These are phyloP conservation scores for Pardosa pseudoannulata DNA, from an alignment of 2,888 invertebrate genomes.

Conservation along the genomic window DNA sequence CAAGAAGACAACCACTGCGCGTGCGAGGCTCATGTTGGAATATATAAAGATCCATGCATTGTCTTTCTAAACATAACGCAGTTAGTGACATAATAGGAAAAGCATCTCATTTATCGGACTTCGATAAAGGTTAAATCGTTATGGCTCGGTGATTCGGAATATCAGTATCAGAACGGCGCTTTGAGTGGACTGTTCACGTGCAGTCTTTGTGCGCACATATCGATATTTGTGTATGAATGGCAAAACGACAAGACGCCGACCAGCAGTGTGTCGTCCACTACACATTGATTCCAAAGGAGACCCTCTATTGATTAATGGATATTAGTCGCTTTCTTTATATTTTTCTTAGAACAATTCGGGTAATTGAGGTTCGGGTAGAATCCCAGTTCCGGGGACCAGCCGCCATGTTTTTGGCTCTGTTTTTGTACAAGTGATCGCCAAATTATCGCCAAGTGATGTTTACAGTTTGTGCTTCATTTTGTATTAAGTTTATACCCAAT, in stretches of 20 bases:
- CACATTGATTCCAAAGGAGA: not conserved
- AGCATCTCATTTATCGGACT: not conserved
- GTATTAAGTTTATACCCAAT: too few species aligned
- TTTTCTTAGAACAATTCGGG: too few species aligned
- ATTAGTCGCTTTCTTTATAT: too few species aligned
- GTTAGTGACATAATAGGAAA: conserved; percentile 8
- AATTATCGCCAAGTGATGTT: too few species aligned
- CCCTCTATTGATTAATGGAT: too few species aligned
- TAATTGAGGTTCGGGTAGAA: too few species aligned
- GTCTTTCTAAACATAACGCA: not conserved
- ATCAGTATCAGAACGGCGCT: conserved; percentile 10
- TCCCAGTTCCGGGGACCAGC: too few species aligned
- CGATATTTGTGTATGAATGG: not conserved
- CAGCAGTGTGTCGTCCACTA: not conserved
- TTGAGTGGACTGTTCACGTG: not conserved
- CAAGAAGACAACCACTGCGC: not conserved
- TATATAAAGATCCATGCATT: not conserved
- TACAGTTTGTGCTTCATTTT: too few species aligned
- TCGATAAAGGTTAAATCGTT: conserved; percentile 16
- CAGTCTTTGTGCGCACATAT: not conserved
- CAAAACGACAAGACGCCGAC: not conserved
- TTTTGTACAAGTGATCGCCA: too few species aligned
- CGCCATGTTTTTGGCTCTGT: too few species aligned
- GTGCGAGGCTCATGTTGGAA: conserved; percentile 6
- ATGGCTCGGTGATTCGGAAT: conserved; percentile 3